Evolutionary conservation across 64 coral and sea anemone species (phyloP), one percentile per base, ranked within the genome.

Genomic region (Montipora foliosa): DNA sequence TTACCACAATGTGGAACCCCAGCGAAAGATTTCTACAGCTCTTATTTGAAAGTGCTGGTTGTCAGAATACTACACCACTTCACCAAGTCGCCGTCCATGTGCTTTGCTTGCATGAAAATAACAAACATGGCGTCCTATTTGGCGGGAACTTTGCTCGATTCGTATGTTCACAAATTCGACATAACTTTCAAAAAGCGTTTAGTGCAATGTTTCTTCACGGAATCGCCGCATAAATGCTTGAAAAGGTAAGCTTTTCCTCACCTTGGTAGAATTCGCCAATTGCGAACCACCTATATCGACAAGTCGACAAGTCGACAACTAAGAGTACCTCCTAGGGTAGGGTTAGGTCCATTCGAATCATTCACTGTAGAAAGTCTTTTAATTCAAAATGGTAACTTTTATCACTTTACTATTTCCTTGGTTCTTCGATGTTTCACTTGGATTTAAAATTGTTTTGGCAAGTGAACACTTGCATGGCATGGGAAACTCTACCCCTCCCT

Each of bases 81-180:
- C 61, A 86, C 4, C 62, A 4, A 10, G n/a, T 86, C 66, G 19
- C 13, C 44, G n/a, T 86, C 64, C 82, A 86, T 16, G 17, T 44
- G 5, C 61, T 14, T 7, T 49, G 1, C 45, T 47, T 86, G 82
- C 57, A 84, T 5, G 15, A 82, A 82, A 84, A 59, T 37, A 84
- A 48, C 62, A 84, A 84, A 84, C 66, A 86, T 86, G 82, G 82
- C 82, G 82, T 86, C 47, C 45, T 64, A 71, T 86, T 86, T 86
- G 82, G 82, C 82, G 82, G 82, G 82, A 86, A 86, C 20, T 9
- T 86, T 8, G 70, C 19, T 15, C 17, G 13, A 72, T 7, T 71
- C 8, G 45, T 19, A 6, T 44, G 45, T 45, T 46, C 48, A 48
- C 19, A 46, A 72, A 72, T 29, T 9, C 19, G 1, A 70, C 47